Base-by-base conservation (phyloP, 1,140 invertebrate genomes). In the Chionoecetes opilio region DNA sequence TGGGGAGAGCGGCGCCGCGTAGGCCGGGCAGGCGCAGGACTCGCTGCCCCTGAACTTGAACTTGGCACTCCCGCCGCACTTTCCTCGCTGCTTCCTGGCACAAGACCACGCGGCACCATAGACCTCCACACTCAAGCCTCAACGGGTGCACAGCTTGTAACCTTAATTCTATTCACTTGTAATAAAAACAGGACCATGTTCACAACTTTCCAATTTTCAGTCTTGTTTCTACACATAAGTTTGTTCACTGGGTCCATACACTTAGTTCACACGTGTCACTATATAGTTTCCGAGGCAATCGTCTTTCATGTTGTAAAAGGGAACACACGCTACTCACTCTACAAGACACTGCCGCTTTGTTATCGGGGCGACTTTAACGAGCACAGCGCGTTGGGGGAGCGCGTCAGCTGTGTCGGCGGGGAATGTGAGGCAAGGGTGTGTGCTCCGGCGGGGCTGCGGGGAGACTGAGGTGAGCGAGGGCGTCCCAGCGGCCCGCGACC, bases 391-490 rank as follows among this genome's bases (percentile, higher is more conserved):
- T n/a, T 17, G 11, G 46, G 46, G 26, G 26, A 75, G 63, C 63
- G 63, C 63, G 63, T 17, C 5, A n/a, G 63, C n/a, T 21, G 26
- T 75, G 63, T 21, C 63, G 63, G 63, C 21, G 63, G 63, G 8
- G 21, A 75, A 17, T 26, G 26, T 75, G 63, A 17, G 63, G 63
- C 63, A n/a, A 26, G 21, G 26, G 63, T 75, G 63, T 26, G 63
- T 75, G 63, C 63, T 75, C n/a, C 63, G 63, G 63, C 63, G 63
- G 63, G 21, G 63, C 63, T 75, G 63, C 63, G 63, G 26, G 63
- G 63, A 75, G 63, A 75, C 63, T 75, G 63, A 75, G 63, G 63
- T n/a, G n/a, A n/a, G 63, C 21, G 53, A 63, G 53, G 53, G 53
- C 0, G 21, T 75, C 21, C 1, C 0, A 75, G 63, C 63, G 63